phyloP scores from a whole-genome alignment of 2,888 invertebrate species.

The Mythimna albipuncta region DNA sequence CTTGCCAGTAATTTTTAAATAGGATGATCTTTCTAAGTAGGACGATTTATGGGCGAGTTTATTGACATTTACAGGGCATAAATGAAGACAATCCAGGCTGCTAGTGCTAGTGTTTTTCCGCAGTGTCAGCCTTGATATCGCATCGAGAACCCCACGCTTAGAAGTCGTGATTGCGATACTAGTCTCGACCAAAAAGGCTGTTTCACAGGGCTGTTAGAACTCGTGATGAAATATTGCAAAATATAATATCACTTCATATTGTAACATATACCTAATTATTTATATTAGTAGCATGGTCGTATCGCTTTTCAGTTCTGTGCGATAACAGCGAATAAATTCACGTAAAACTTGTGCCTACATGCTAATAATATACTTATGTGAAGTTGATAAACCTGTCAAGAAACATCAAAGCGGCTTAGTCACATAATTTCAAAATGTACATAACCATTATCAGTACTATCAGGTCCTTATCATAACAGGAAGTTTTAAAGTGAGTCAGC shows the following conservation, averaged over 20 bases:
- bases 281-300: constrained; percentile 50
- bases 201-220: neutral
- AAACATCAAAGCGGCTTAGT: constrained; percentile 27
- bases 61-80: neutral
- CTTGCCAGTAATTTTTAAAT: neutral
- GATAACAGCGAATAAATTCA: constrained; percentile 39
- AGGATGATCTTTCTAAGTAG: no score
- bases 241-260: constrained; percentile 17
- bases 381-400: constrained; percentile 43
- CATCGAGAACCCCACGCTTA: neutral
- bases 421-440: constrained; percentile 30
- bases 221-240: constrained; percentile 25
- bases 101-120: neutral
- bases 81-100: neutral
- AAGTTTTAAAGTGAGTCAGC: constrained; percentile 30
- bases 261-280: constrained; percentile 32
- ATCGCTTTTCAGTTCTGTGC: constrained; percentile 34
- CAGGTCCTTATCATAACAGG: constrained; percentile 34
- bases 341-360: neutral
- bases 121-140: neutral
- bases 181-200: neutral
- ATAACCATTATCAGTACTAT: constrained; percentile 31
- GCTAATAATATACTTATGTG: constrained; percentile 7
- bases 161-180: neutral
- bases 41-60: neutral